phyloP scores from a whole-genome alignment of 2,888 invertebrate genomes.

The Acronicta aceris region DNA sequence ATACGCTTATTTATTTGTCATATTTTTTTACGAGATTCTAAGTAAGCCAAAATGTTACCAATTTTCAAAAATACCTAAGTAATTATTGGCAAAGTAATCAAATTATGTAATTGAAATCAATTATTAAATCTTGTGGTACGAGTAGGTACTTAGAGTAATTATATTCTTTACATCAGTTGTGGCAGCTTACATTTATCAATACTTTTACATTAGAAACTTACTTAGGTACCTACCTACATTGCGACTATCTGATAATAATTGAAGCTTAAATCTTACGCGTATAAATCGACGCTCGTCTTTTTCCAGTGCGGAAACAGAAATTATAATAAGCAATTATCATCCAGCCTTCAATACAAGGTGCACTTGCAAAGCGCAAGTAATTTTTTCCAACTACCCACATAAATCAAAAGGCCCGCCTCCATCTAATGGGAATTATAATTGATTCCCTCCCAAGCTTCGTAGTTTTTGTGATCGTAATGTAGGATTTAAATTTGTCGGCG shows the following conservation, averaged over 20 bases:
- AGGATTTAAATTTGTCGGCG: conserved; percentile 55
- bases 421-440: conserved; percentile 80
- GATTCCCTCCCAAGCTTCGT: conserved; percentile 71
- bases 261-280: conserved; percentile 29
- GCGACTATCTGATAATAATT: conserved; percentile 1
- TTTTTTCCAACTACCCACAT: conserved; percentile 61
- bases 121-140: too few relatives aligned
- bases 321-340: conserved; percentile 57
- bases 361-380: conserved; percentile 47
- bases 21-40: too few relatives aligned
- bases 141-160: too few relatives aligned
- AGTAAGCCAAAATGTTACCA: too few relatives aligned
- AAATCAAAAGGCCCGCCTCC: conserved; percentile 72
- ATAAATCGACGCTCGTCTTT: conserved; percentile 35
- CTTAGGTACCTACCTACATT: too few relatives aligned
- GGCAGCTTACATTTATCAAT: too few relatives aligned
- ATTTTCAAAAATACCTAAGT: too few relatives aligned
- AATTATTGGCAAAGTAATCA: too few relatives aligned
- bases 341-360: conserved; percentile 59
- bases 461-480: conserved; percentile 60
- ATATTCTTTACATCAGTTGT: too few relatives aligned
- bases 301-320: conserved; percentile 37
- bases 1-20: too few relatives aligned
- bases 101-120: too few relatives aligned
- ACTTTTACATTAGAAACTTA: too few relatives aligned